Percentiles rank a stretch among this genome's conserved stretches.
phyloP scores from a whole-genome alignment of 2,113 vertebrate species.

The Panthera tigris region DNA sequence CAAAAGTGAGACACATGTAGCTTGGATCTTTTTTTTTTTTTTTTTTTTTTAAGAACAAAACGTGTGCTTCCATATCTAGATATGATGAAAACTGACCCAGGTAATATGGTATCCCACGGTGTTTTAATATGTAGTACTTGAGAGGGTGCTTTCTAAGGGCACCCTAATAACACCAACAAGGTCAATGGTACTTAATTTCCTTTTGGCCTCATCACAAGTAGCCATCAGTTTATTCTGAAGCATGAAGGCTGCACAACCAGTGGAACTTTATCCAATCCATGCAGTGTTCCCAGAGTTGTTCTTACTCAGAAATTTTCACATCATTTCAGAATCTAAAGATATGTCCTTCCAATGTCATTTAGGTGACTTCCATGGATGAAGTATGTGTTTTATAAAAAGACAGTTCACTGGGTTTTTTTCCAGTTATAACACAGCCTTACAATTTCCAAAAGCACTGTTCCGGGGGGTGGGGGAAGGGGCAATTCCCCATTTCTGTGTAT shows the following conservation, averaged over 20 bases:
- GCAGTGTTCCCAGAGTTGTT: neutral
- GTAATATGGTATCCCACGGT: neutral
- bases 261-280: neutral
- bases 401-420: neutral
- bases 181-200: constrained; percentile 27
- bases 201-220: constrained; percentile 46
- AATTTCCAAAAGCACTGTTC: constrained; percentile 18
- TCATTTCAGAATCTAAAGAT: constrained; percentile 49
- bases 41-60: neutral
- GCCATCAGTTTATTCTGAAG: constrained; percentile 38
- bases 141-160: constrained; percentile 1
- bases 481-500: neutral
- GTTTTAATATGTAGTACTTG: constrained; percentile 19
- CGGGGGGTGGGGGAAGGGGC: neutral
- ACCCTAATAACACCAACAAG: neutral
- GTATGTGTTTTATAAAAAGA: constrained; percentile 31
- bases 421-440: constrained; percentile 19
- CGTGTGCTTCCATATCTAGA: neutral
- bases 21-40: neutral
- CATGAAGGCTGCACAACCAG: neutral
- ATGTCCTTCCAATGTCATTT: neutral
- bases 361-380: neutral
- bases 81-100: neutral
- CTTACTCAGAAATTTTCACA: constrained; percentile 28
- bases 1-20: neutral